Evolutionary conservation across 2,113 vertebrate genomes (phyloP).

Genomic region (Agapornis roseicollis): DNA sequence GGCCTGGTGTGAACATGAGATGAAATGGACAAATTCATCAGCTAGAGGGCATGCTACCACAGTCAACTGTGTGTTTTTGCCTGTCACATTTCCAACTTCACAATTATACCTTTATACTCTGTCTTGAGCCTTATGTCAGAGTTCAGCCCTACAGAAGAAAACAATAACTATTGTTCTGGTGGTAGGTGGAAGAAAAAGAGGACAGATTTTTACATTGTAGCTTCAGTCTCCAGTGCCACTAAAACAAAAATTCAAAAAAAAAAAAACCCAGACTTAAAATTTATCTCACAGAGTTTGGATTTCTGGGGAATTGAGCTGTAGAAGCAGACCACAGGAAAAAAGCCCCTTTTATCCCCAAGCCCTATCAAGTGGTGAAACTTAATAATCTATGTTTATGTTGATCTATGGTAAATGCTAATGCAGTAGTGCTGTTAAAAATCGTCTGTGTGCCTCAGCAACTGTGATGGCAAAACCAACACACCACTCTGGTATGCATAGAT

Average conservation of each 20-base stretch:
- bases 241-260: neutral
- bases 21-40: neutral
- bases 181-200: neutral
- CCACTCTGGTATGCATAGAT: neutral
- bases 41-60: neutral
- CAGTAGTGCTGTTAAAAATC: neutral
- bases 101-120: neutral
- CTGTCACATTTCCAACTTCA: neutral
- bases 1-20: neutral
- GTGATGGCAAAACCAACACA: neutral
- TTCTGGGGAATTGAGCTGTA: neutral
- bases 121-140: neutral
- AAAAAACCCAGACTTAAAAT: neutral
- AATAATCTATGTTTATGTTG: neutral
- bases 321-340: neutral
- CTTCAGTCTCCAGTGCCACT: neutral
- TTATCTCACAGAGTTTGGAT: neutral
- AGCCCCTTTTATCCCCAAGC: accelerated
- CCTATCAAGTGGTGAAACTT: neutral
- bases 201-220: accelerated
- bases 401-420: neutral
- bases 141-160: neutral
- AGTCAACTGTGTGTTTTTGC: neutral
- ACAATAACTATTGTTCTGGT: neutral
- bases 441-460: neutral